These are phyloP conservation scores for Jacana jacana DNA, from an alignment of 2,113 vertebrate species.

Conservation along the genomic window DNA sequence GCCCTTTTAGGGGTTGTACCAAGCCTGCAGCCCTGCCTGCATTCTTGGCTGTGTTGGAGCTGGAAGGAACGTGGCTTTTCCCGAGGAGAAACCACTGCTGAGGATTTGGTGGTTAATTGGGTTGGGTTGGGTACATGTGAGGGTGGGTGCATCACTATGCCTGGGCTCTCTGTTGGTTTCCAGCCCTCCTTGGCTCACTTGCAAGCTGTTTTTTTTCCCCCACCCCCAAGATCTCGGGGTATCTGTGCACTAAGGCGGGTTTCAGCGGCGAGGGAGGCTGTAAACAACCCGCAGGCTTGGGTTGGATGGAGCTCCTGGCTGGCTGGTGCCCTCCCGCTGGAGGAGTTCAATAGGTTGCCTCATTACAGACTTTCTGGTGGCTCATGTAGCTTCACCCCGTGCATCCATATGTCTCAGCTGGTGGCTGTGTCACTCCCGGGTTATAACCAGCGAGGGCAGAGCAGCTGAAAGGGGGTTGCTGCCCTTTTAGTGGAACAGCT, in stretches of 20 bases:
- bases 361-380: conserved; percentile 6
- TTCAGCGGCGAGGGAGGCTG: background rate
- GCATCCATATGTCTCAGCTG: conserved; percentile 52
- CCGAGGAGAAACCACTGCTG: background rate
- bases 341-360: conserved; percentile 22
- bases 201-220: background rate
- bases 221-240: background rate
- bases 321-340: background rate
- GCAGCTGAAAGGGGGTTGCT: conserved; percentile 47
- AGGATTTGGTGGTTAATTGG: background rate
- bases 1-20: background rate
- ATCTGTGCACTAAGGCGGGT: background rate
- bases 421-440: conserved; percentile 10
- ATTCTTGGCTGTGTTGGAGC: background rate
- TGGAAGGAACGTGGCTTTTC: background rate
- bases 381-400: background rate
- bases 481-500: conserved; percentile 47
- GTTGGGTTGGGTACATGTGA: background rate
- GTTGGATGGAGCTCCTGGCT: background rate
- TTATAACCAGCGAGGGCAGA: background rate
- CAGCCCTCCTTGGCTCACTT: background rate
- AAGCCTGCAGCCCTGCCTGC: background rate
- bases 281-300: background rate
- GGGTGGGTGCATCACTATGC: background rate
- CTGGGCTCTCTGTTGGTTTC: background rate